These are phyloP conservation scores for Dryas iulia DNA, from an alignment of 1,140 invertebrate genomes.

Conservation along the genomic window DNA sequence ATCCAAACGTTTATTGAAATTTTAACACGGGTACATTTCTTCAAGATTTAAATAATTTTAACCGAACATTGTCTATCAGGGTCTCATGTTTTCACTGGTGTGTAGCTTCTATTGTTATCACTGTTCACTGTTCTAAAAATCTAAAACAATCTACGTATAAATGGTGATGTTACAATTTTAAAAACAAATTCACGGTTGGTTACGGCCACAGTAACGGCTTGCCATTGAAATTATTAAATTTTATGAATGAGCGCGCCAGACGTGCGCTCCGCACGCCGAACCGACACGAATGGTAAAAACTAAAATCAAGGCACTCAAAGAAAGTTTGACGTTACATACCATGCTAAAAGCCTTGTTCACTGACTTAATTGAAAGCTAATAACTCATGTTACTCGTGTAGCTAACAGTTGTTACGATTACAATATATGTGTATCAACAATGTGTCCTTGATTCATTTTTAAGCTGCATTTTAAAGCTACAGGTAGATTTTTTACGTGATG, in stretches of 20 bases:
- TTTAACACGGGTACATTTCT: constrained; percentile 29
- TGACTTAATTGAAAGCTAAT: constrained; percentile 60
- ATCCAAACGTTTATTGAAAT: constrained; percentile 5
- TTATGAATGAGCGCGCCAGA: constrained; percentile 24
- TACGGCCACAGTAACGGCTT: constrained; percentile 43
- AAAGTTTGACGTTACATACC: constrained; percentile 71
- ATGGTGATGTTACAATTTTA: constrained; percentile 46
- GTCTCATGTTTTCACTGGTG: constrained; percentile 52
- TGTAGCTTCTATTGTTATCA: constrained; percentile 37
- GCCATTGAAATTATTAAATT: constrained; percentile 32
- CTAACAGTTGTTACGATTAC: constrained; percentile 45
- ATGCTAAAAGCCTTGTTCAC: constrained; percentile 60
- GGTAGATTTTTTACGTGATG: background rate
- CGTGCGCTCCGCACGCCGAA: constrained; percentile 53
- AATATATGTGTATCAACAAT: constrained; percentile 33
- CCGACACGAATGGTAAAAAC: constrained; percentile 61
- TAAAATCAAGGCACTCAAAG: constrained; percentile 62
- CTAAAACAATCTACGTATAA: constrained; percentile 36
- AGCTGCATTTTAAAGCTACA: background rate
- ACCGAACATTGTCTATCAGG: constrained; percentile 53
- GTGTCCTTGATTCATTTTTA: constrained; percentile 27
- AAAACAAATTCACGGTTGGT: constrained; percentile 62
- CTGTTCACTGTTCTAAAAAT: constrained; percentile 55
- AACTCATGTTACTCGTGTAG: constrained; percentile 53
- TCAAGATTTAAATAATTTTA: constrained; percentile 35